Evolutionary conservation across 2,113 vertebrate genomes (phyloP), one percentile per base, ranked within the genome.

Genomic region (Malurus cyaneus): DNA sequence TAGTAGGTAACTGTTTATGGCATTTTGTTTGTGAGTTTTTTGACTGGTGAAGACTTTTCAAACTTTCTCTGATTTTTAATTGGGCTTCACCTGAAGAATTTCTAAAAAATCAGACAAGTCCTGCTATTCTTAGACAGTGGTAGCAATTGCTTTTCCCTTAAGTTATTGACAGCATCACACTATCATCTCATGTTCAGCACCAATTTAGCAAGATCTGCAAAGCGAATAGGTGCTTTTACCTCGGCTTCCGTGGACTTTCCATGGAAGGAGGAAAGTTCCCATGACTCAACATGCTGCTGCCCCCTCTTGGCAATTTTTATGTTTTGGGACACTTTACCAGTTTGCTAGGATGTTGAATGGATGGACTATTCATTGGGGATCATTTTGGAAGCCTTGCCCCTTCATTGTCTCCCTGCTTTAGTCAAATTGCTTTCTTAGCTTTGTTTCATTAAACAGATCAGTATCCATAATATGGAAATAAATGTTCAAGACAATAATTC

Each of bases 41-140:
- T 26, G 42, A 60, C 12, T 50, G 62, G 31, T 52, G 81, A 92
- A 92, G 32, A 20, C 13, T 92, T 66, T 81, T 78, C 61, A 71
- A 88, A 61, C 34, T 82, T 94, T 62, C 21, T 60, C 5, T 76
- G 59, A n/a, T 88, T 95, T 89, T 94, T 86, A 86, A 80, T 60
- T 89, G 32, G 32, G 20, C 26, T 89, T 81, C 41, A 50, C 4
- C 16, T 32, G 28, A 82, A 93, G 49, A 78, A 81, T 21, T 89
- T 87, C 32, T 59, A 53, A 46, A 95, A 86, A 91, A 88, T 50
- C 18, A 78, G 61, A 49, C 70, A 59, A 80, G 36, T 52, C n/a
- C 18, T 82, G 9, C 72, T 84, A 74, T 79, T 93, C 53, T 84
- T 79, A 78, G 60, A 36, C 16, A 76, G 47, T 29, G 12, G 18